Percentiles rank a stretch among this genome's conserved stretches.
These are phyloP conservation scores for Aphaenogaster floridana DNA, from an alignment of 1,140 invertebrate genomes.

Conservation along the genomic window DNA sequence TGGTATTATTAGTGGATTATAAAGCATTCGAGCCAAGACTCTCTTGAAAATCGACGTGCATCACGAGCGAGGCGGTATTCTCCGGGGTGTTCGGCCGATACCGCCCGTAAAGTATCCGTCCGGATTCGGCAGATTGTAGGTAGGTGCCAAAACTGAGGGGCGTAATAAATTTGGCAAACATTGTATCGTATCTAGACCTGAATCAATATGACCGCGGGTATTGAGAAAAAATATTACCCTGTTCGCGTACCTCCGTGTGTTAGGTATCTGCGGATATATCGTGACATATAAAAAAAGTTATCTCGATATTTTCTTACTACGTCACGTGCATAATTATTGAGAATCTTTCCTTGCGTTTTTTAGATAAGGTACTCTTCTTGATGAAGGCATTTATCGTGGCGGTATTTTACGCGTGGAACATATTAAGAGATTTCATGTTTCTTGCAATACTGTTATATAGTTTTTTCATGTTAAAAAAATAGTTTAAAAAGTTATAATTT, in stretches of 20 bases:
- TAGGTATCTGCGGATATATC: not conserved
- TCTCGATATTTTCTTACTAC: not conserved
- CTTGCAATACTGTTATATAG: not conserved
- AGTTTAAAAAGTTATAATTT: not conserved
- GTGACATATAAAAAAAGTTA: not conserved
- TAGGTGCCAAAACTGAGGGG: not conserved
- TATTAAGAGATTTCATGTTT: not conserved
- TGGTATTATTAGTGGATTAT: conserved; percentile 57
- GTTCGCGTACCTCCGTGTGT: not conserved
- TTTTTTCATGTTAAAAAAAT: not conserved
- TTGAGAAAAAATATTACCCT: not conserved
- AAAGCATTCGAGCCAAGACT: conserved; percentile 35
- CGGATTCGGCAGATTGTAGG: not conserved
- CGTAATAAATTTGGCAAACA: conserved; percentile 51
- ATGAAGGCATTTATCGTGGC: not conserved
- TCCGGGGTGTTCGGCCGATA: not conserved
- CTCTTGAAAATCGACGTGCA: conserved; percentile 26
- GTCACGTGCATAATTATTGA: not conserved
- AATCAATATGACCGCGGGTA: conserved; percentile 27
- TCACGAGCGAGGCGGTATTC: not conserved
- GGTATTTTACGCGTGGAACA: not conserved
- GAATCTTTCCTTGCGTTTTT: not conserved
- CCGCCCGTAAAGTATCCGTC: not conserved
- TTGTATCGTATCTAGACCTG: conserved; percentile 18
- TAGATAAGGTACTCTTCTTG: not conserved